Base-by-base conservation (phyloP, 2,888 invertebrate species). In the Drosophila cracens region DNA sequence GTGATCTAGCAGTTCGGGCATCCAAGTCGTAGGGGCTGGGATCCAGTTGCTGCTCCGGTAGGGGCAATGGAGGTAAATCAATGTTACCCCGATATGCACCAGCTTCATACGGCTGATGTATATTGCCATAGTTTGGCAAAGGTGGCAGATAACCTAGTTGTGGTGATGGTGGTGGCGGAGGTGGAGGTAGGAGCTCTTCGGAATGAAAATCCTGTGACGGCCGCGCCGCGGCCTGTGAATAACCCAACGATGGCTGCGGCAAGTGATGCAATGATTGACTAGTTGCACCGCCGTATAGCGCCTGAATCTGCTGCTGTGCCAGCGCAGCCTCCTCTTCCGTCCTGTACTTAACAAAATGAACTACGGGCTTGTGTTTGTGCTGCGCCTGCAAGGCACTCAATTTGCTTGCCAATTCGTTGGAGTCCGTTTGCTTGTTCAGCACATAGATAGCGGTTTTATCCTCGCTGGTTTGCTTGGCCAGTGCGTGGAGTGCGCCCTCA, bases 401-500 rank as follows among this genome's bases (percentile, higher is more conserved):
- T 79, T 87, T 82, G 71, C 77, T 84, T 79, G 90, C 89, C 75
- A 91, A 67, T 68, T 91, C 82, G 52, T 82, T 75, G 21, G 83
- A 80, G 38, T 92, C 91, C 53, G 88, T 78, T 66, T 92, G 92
- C 73, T 92, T 92, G 70, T 86, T 89, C 13, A 92, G 81, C 29
- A 92, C 92, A 66, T 91, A 92, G 40, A 92, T 92, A 34, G 91
- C 91, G 0, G 92, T 92, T 62, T 90, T 90, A 36, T 92, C 92
- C 81, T 92, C 91, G 48, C 71, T 89, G 54, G 74, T 83, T 38
- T 92, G 92, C 53, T 86, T 91, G 46, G 86, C 84, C 48, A 91
- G 66, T 6, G 90, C 89, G 34, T 82, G 74, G 0, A 90, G 83
- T 0, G 92, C 91, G 18, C 89, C 84, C 27, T 82, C 85, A 5